A percentile compares a stretch with the other conserved stretches of the same genome.
These are phyloP conservation scores for Chalcis sispes DNA, from an alignment of 2,888 invertebrate genomes.

Conservation along the genomic window DNA sequence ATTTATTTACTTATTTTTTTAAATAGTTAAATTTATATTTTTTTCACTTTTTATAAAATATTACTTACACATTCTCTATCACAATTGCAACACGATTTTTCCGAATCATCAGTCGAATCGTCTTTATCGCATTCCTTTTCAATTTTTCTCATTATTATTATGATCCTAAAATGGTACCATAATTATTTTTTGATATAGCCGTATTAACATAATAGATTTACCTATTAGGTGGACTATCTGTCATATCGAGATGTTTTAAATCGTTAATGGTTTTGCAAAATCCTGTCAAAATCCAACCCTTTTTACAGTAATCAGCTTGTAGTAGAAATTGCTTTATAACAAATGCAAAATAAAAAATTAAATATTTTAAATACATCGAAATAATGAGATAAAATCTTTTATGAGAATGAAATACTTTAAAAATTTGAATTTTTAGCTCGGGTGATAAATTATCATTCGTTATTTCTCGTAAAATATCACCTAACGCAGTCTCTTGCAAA, in stretches of 20 bases:
- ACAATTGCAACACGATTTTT: not conserved
- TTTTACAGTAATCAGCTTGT: constrained; percentile 78
- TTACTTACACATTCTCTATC: not conserved
- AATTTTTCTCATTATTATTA: constrained; percentile 34
- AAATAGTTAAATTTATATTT: not conserved
- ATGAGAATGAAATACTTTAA: too few relatives aligned
- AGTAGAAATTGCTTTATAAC: constrained; percentile 76
- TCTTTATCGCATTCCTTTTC: not conserved
- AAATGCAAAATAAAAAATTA: too few relatives aligned
- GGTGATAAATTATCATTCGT: too few relatives aligned
- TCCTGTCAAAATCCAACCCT: constrained; percentile 82
- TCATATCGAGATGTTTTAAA: constrained; percentile 79
- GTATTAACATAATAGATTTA: constrained; percentile 62
- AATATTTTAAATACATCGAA: too few relatives aligned
- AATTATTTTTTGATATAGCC: not conserved
- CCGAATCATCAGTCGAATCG: not conserved
- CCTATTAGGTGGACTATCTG: constrained; percentile 82
- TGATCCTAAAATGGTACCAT: constrained; percentile 25
- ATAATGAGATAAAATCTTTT: too few relatives aligned
- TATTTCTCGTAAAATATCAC: too few relatives aligned
- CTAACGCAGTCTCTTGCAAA: too few relatives aligned
- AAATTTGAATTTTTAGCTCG: constrained; percentile 63
- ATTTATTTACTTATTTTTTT: not conserved
- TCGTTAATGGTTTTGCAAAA: constrained; percentile 79
- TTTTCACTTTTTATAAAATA: not conserved